phyloP scores from a whole-genome alignment of 2,888 invertebrate species.

The Azorinus chamasolen region DNA sequence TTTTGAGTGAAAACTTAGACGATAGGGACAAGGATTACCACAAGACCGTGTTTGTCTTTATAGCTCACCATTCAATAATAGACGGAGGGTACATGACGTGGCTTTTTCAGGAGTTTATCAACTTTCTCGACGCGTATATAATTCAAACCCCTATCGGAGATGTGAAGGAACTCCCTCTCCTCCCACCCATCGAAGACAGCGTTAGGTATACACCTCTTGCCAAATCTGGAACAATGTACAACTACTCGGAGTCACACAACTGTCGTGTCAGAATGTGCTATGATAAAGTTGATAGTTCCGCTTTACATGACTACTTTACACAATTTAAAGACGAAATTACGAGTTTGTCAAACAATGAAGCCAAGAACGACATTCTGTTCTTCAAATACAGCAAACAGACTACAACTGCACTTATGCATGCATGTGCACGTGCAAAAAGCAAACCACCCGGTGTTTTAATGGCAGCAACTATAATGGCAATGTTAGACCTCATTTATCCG shows the following conservation, averaged over 20 bases:
- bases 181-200: slow-evolving; percentile 49
- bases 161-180: slow-evolving; percentile 36
- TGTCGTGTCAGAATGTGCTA: slow-evolving; percentile 19
- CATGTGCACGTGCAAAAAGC: slow-evolving; percentile 11
- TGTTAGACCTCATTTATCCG: slow-evolving; percentile 50
- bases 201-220: slow-evolving; percentile 4
- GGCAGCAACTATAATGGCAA: slow-evolving; percentile 42
- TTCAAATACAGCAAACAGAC: slow-evolving; percentile 35
- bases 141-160: not conserved
- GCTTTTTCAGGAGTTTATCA: slow-evolving; percentile 59
- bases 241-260: not conserved
- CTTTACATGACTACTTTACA: slow-evolving; percentile 39
- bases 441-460: slow-evolving; percentile 36
- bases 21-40: not conserved
- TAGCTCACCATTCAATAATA: slow-evolving; percentile 53
- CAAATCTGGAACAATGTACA: not conserved
- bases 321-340: slow-evolving; percentile 41
- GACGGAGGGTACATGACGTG: slow-evolving; percentile 57
- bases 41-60: slow-evolving; percentile 48
- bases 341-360: not conserved
- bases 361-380: slow-evolving; percentile 35
- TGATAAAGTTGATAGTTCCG: slow-evolving; percentile 5
- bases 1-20: not conserved
- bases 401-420: slow-evolving; percentile 19
- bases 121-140: slow-evolving; percentile 47